phyloP scores from a whole-genome alignment of 2,113 vertebrate species.

The human region DNA sequence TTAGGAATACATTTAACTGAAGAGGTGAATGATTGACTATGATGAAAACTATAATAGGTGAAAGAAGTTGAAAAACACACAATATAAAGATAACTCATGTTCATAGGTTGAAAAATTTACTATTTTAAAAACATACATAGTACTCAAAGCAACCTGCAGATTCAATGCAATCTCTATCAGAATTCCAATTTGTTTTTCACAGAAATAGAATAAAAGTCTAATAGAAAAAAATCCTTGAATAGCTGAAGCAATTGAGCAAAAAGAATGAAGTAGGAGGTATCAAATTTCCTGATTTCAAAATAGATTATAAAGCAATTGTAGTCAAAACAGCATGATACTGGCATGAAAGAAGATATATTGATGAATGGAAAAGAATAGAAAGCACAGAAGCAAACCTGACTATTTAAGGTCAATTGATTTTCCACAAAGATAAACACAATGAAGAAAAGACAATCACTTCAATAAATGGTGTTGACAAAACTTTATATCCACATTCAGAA shows the following conservation, averaged over 20 bases:
- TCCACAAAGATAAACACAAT: background rate
- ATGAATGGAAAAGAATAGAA: background rate
- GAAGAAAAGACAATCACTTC: background rate
- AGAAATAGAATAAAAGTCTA: background rate
- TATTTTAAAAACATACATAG: background rate
- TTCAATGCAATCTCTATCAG: background rate
- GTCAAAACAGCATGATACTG: background rate
- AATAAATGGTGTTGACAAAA: background rate
- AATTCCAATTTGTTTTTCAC: background rate
- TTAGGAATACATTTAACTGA: background rate
- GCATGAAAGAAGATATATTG: background rate
- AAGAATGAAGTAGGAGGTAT: background rate
- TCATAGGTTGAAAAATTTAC: background rate
- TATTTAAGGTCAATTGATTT: background rate
- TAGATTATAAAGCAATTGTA: background rate
- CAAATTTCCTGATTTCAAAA: background rate
- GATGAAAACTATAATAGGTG: background rate
- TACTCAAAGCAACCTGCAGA: background rate
- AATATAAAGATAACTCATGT: background rate
- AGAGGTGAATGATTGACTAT: background rate
- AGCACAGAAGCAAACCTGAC: background rate
- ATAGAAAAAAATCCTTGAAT: background rate
- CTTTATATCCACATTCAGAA: background rate
- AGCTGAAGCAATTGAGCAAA: background rate
- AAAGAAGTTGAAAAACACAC: background rate